Conservation (phyloP, 2,888 invertebrate species). For the Leptarthrus brevirostris region DNA sequence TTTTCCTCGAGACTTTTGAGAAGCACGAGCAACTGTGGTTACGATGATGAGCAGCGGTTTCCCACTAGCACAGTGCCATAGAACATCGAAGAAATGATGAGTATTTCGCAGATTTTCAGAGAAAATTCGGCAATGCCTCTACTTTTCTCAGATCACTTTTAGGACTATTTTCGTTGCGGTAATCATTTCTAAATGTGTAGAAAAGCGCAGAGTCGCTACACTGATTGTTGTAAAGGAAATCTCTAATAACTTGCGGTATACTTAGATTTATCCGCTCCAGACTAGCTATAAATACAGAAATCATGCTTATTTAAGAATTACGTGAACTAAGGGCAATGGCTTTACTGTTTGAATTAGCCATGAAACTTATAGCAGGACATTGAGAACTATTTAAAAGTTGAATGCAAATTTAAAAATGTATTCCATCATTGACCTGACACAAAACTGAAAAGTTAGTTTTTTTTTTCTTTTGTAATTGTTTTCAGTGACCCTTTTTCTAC, state of each 20-base stretch:
- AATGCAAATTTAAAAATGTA: too few relatives aligned
- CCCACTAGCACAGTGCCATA: not conserved
- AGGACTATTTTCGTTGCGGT: constrained; percentile 31
- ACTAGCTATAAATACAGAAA: constrained; percentile 21
- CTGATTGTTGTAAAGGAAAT: not conserved
- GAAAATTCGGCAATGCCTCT: constrained; percentile 30
- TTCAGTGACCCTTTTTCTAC: too few relatives aligned
- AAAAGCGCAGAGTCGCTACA: constrained; percentile 27
- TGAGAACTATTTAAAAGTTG: too few relatives aligned
- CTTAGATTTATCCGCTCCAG: constrained; percentile 13
- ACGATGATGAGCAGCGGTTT: not conserved
- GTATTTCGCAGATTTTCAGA: constrained; percentile 24
- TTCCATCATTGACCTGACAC: not conserved
- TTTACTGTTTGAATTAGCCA: not conserved
- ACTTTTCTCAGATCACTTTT: not conserved
- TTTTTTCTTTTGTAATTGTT: too few relatives aligned
- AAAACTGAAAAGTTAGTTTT: too few relatives aligned
- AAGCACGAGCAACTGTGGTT: not conserved
- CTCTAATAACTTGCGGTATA: not conserved
- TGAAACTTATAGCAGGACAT: too few relatives aligned
- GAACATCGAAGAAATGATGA: not conserved
- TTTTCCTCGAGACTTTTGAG: not conserved
- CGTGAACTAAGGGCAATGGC: constrained; percentile 32
- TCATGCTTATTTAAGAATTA: constrained; percentile 4
- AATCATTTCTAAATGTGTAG: constrained; percentile 7